Conservation (phyloP, 2,113 vertebrate species). For the Boulengeromyrus knoepffleri region DNA sequence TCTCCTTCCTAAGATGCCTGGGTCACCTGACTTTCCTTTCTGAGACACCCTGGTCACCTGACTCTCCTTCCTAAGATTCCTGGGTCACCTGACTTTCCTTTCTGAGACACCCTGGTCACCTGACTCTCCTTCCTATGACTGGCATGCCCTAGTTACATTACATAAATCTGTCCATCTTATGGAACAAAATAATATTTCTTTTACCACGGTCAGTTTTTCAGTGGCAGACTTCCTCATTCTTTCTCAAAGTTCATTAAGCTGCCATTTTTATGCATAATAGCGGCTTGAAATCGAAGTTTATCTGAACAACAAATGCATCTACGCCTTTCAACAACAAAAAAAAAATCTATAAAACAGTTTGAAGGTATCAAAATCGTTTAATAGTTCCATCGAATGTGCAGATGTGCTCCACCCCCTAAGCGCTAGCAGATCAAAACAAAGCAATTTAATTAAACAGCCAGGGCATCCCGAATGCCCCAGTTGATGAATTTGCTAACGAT, state of each 20-base stretch:
- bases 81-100: not conserved
- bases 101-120: not conserved
- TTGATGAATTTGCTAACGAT: slow-evolving; percentile 11
- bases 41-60: too few relatives aligned
- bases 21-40: not conserved
- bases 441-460: slow-evolving; percentile 10
- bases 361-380: slow-evolving; percentile 5
- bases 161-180: not conserved
- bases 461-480: not conserved
- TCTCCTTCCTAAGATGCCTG: not conserved
- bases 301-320: not conserved
- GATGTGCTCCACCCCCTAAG: not conserved
- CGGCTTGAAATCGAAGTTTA: not conserved
- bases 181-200: not conserved
- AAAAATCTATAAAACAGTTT: slow-evolving; percentile 11
- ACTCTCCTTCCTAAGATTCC: not conserved
- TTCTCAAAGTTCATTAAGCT: not conserved
- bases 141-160: not conserved
- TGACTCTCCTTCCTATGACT: not conserved
- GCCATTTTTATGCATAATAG: not conserved
- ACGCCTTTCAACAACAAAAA: not conserved
- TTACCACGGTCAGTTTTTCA: not conserved
- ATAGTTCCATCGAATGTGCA: not conserved
- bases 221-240: not conserved
- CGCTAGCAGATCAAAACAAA: not conserved